Conservation (phyloP, 2,113 vertebrate genomes). For the Regulus satrapa region DNA sequence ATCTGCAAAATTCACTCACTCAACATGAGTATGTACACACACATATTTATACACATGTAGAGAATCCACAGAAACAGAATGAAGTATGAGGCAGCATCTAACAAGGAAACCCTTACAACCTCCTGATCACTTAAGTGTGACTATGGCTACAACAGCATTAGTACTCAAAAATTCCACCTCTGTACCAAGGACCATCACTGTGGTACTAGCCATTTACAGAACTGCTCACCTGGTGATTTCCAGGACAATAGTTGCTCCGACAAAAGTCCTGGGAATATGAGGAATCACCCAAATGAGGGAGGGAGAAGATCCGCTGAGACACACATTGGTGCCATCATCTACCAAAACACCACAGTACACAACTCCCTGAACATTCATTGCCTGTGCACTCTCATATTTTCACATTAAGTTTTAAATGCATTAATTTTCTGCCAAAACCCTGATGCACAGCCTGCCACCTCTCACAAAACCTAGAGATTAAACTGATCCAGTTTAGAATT, state of each 20-base stretch:
- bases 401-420: background rate
- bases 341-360: background rate
- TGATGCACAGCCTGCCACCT: background rate
- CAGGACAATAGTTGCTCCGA: background rate
- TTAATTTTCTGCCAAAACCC: background rate
- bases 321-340: background rate
- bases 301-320: background rate
- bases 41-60: rapidly evolving
- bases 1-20: background rate
- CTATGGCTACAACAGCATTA: background rate
- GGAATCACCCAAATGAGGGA: background rate
- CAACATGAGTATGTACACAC: background rate
- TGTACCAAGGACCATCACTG: background rate
- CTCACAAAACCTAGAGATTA: background rate
- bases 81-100: background rate
- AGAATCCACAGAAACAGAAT: background rate
- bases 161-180: background rate
- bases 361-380: background rate
- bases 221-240: background rate
- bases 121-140: background rate
- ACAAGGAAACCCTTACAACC: background rate
- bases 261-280: background rate
- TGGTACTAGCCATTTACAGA: background rate
- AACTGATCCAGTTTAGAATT: background rate
- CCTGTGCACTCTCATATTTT: background rate